Evolutionary conservation across 1,140 invertebrate species (phyloP), one percentile per base, ranked within the genome.

Genomic region (Fopius arisanus): DNA sequence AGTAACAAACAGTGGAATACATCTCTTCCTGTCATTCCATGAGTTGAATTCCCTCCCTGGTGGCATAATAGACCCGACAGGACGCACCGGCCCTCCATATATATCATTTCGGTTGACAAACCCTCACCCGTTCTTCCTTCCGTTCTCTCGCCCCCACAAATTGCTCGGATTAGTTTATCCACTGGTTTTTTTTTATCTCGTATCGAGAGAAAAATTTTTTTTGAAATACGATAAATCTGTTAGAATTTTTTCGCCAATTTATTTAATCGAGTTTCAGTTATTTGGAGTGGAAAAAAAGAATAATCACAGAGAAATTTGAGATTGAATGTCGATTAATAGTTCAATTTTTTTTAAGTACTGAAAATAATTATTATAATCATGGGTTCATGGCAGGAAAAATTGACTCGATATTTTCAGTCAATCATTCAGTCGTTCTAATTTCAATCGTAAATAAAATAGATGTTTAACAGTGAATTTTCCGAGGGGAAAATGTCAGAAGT

Each of bases 141-240:
- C 66, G 73, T 70, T 66, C 21, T 70, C 72, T 59, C 65, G 65
- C 74, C 31, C 48, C 72, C 37, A 70, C 80, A 81, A 82, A 83
- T 83, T 82, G 76, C 70, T 65, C 67, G 75, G 73, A 83, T 83
- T 82, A 83, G 73, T 79, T 73, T 37, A 59, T n/a, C 59, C 21
- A 40, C 54, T 14, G 21, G n/a, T 67, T 16, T 19, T 16, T 40
- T 37, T 2, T 19, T 37, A 3, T 26, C 40, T 12, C 67, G 40
- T 43, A 3, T 43, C 10, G 40, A n/a, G 9, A n/a, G n/a, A 43
- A 43, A 43, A 43, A n/a, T 3, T 6, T n/a, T 3, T 4, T 43
- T 43, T n/a, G 40, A 43, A 43, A 43, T 43, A 43, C 40, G n/a
- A 43, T 43, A 43, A 43, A 43, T 43, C 40, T 43, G 40, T 43